Base-by-base conservation (phyloP, 2,797 vertebrate genomes). In the Liparis tanakae region DNA sequence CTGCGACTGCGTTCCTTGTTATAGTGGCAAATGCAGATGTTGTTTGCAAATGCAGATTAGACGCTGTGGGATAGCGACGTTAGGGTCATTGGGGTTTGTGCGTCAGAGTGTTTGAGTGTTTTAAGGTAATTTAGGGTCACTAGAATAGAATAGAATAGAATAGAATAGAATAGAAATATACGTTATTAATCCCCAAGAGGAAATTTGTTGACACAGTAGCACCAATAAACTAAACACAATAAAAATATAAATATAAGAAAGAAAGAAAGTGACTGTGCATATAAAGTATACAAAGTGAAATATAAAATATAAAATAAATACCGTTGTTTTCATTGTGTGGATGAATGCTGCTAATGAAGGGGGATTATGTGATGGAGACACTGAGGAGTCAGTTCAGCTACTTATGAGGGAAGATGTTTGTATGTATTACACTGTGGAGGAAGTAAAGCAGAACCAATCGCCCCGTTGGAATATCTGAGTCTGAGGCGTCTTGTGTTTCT, bases 331-430 rank as follows among this genome's bases (percentile, higher is more conserved):
- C 85, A 79, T 76, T 70, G 78, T 76, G 67, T 67, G 70, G 22
- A 33, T 84, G 56, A 71, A 71, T 78, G 65, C n/a, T 73, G 78
- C 25, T 30, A 30, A 78, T 82, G 14, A 67, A 51, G 61, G 66
- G 64, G 78, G 76, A 87, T 88, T 83, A 80, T 58, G 61, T n/a
- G 74, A 83, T 66, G 73, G 71, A 82, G 83, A 78, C 70, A 74
- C 57, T 66, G 70, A 72, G 53, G 53, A 81, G 50, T 80, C 65
- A 67, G 43, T 74, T 74, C 50, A 63, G 77, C 64, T 50, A 74
- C 76, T 65, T 56, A 30, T 8, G 1, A 76, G 39, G 62, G 86
- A 84, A 70, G 53, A 85, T 81, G 80, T 83, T 84, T 80, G 71
- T 83, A 50, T 84, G 79, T 84, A 81, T 80, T 77, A 65, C 80